A percentile compares a stretch with the other conserved stretches of the same genome.
phyloP scores from a whole-genome alignment of 2,888 invertebrate species.

The Melanargia galathea region DNA sequence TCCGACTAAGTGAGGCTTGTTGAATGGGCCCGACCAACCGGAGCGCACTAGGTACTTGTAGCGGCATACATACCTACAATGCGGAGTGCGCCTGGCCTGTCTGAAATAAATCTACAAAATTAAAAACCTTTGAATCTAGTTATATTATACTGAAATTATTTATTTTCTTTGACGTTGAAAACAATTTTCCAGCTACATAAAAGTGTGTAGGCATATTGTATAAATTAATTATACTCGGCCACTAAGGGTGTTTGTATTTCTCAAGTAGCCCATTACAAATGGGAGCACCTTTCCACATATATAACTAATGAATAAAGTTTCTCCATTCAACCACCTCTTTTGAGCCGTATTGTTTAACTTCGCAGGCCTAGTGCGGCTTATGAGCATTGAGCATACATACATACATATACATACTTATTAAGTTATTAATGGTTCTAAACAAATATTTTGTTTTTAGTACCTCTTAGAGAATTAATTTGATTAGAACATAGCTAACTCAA shows the following conservation, averaged over 20 bases:
- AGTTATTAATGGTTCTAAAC: constrained; percentile 32
- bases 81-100: too few relatives aligned
- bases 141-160: too few relatives aligned
- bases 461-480: background rate
- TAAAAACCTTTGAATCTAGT: too few relatives aligned
- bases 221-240: background rate
- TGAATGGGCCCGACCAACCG: too few relatives aligned
- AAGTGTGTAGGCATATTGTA: background rate
- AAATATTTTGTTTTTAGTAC: constrained; percentile 10
- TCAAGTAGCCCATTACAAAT: constrained; percentile 30
- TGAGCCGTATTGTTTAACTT: constrained; percentile 56
- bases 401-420: constrained; percentile 5
- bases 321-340: constrained; percentile 51
- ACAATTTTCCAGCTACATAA: too few relatives aligned
- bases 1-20: too few relatives aligned
- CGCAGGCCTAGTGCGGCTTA: constrained; percentile 29
- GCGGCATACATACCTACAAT: too few relatives aligned
- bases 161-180: too few relatives aligned
- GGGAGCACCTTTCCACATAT: constrained; percentile 35
- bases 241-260: constrained; percentile 21
- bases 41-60: too few relatives aligned
- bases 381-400: too few relatives aligned
- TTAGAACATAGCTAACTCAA: too few relatives aligned
- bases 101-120: too few relatives aligned
- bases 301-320: constrained; percentile 63